Evolutionary conservation across 2,888 invertebrate genomes (phyloP).

Genomic region (Pseudoips prasinana): DNA sequence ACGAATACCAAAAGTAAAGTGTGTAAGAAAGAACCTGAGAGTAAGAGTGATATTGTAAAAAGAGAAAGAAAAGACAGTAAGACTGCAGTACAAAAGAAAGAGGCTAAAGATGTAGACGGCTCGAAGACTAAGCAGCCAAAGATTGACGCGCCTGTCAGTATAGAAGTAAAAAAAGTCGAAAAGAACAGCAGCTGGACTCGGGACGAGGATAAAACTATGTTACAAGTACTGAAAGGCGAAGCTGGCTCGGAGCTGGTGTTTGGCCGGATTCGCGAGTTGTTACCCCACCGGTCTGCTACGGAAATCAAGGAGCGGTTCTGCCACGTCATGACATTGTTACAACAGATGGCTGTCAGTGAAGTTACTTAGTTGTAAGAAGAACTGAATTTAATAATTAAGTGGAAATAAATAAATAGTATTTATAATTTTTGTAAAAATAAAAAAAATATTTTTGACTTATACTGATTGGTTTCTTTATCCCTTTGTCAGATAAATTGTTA

Average conservation of each 20-base stretch:
- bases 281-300: slow-evolving; percentile 78
- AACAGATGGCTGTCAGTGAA: slow-evolving; percentile 81
- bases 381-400: slow-evolving; percentile 48
- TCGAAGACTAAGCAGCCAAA: slow-evolving; percentile 49
- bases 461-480: slow-evolving; percentile 8
- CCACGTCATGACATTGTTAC: slow-evolving; percentile 83
- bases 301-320: slow-evolving; percentile 84
- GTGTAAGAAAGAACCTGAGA: slow-evolving; percentile 42
- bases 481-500: no score
- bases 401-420: slow-evolving; percentile 45
- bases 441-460: slow-evolving; percentile 41
- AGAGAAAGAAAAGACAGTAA: slow-evolving; percentile 50
- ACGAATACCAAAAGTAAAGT: slow-evolving; percentile 42
- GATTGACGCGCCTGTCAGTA: slow-evolving; percentile 39
- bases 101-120: slow-evolving; percentile 26
- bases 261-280: slow-evolving; percentile 73
- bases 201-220: slow-evolving; percentile 91
- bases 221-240: slow-evolving; percentile 88
- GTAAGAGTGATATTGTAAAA: slow-evolving; percentile 28
- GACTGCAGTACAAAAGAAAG: slow-evolving; percentile 34
- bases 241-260: slow-evolving; percentile 84
- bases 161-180: slow-evolving; percentile 26
- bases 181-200: slow-evolving; percentile 85
- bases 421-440: slow-evolving; percentile 70
- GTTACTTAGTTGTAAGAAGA: slow-evolving; percentile 57